phyloP scores from a whole-genome alignment of 2,113 vertebrate genomes.

The Dipodomys spectabilis region DNA sequence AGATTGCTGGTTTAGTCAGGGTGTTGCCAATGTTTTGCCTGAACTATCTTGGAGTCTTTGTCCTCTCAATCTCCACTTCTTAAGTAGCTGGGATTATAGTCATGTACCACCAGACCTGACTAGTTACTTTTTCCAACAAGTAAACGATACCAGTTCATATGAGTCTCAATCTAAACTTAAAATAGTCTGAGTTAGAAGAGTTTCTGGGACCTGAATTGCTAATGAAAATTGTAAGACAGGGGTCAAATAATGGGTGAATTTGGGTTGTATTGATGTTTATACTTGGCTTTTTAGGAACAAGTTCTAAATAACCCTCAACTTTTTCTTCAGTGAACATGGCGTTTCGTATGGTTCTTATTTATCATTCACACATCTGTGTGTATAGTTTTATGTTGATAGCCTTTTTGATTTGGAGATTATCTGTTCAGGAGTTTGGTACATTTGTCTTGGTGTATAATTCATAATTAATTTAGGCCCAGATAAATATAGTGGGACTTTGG shows the following conservation, averaged over 20 bases:
- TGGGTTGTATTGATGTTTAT: background rate
- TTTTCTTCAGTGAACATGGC: background rate
- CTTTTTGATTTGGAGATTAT: background rate
- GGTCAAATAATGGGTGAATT: background rate
- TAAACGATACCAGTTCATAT: background rate
- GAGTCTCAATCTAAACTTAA: background rate
- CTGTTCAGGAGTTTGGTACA: background rate
- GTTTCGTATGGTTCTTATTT: conserved; percentile 60
- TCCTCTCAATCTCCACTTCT: no score
- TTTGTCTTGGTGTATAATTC: background rate
- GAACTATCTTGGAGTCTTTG: no score
- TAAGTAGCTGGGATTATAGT: no score
- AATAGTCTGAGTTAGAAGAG: conserved; percentile 16
- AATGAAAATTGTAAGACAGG: background rate
- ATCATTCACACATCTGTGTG: background rate
- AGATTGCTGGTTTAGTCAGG: no score
- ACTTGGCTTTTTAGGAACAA: conserved; percentile 62
- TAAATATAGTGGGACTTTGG: background rate
- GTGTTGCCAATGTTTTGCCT: no score
- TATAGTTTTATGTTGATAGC: background rate
- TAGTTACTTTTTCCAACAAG: background rate
- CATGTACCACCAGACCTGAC: no score
- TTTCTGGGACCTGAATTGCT: background rate
- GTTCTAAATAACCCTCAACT: conserved; percentile 67
- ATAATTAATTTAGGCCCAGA: background rate